phyloP scores from a whole-genome alignment of 1,140 invertebrate species.

The Cotesia typhae region DNA sequence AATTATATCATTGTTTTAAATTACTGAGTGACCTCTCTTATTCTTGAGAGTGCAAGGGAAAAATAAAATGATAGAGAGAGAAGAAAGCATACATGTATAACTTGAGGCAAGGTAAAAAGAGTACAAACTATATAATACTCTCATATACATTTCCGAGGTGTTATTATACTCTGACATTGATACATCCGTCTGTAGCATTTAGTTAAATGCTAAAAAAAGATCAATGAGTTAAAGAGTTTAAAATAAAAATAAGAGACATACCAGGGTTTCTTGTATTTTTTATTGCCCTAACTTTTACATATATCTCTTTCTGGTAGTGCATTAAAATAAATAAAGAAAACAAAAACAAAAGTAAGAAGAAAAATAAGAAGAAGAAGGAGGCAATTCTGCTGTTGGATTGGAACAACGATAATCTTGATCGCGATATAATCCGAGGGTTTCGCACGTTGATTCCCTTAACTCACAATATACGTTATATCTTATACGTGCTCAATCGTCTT shows the following conservation, averaged over 20 bases:
- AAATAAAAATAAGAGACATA: slow-evolving; percentile 14
- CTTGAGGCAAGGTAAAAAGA: slow-evolving; percentile 9
- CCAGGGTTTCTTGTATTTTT: background rate
- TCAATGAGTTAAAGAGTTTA: background rate
- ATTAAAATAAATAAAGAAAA: background rate
- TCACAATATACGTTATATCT: no score
- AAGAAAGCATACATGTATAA: background rate
- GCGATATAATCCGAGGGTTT: slow-evolving; percentile 34
- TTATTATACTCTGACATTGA: slow-evolving; percentile 62
- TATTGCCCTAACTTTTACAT: background rate
- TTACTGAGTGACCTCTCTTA: slow-evolving; percentile 48
- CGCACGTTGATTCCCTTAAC: slow-evolving; percentile 31
- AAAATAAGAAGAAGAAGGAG: background rate
- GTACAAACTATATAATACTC: background rate
- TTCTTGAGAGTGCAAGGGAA: no score
- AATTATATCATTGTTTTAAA: slow-evolving; percentile 65
- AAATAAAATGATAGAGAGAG: slow-evolving; percentile 6
- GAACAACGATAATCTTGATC: slow-evolving; percentile 36
- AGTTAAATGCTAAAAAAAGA: slow-evolving; percentile 16
- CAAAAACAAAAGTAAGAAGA: no score
- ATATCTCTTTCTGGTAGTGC: background rate
- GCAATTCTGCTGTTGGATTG: slow-evolving; percentile 24
- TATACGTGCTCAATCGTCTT: slow-evolving; percentile 38
- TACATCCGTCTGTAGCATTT: slow-evolving; percentile 48
- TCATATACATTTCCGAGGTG: slow-evolving; percentile 45